Percentiles rank a stretch among this genome's conserved stretches.
phyloP scores from a whole-genome alignment of 2,113 vertebrate genomes.

The Pelvicachromis taeniatus region DNA sequence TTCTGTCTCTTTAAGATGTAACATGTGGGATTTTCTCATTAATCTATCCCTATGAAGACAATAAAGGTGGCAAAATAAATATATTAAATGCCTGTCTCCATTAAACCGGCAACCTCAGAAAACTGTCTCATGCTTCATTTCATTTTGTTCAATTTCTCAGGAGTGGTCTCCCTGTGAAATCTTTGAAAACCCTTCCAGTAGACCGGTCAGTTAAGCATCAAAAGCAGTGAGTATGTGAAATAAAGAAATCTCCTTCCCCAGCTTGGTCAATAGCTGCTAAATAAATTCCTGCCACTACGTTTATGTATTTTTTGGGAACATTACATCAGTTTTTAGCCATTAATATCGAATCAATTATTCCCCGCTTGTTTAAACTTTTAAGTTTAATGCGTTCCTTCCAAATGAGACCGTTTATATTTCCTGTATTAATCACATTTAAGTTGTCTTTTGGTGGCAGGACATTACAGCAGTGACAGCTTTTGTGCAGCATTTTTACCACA shows the following conservation, averaged over 20 bases:
- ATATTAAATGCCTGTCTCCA: constrained; percentile 54
- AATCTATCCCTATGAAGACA: constrained; percentile 47
- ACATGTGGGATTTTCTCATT: constrained; percentile 50
- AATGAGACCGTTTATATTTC: neutral
- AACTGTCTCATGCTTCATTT: constrained; percentile 59
- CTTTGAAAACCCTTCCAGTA: constrained; percentile 53
- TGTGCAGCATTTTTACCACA: neutral
- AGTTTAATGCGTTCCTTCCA: neutral
- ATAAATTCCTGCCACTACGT: constrained; percentile 14
- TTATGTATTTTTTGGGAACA: neutral
- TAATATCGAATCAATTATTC: neutral
- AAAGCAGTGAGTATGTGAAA: constrained; percentile 34
- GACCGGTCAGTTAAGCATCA: constrained; percentile 55
- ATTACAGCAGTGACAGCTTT: neutral
- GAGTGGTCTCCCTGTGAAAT: constrained; percentile 47
- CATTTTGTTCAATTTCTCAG: constrained; percentile 51
- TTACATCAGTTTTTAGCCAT: neutral
- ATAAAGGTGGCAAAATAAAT: constrained; percentile 55
- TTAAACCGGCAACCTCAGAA: constrained; percentile 41
- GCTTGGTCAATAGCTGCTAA: constrained; percentile 12
- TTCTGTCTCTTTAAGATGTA: constrained; percentile 48
- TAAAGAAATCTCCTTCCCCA: constrained; percentile 38
- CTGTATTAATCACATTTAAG: neutral
- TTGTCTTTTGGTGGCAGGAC: neutral
- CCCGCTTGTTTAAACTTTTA: neutral